Conservation (phyloP, 2,797 vertebrate genomes). For the Rhinoraja longicauda region DNA sequence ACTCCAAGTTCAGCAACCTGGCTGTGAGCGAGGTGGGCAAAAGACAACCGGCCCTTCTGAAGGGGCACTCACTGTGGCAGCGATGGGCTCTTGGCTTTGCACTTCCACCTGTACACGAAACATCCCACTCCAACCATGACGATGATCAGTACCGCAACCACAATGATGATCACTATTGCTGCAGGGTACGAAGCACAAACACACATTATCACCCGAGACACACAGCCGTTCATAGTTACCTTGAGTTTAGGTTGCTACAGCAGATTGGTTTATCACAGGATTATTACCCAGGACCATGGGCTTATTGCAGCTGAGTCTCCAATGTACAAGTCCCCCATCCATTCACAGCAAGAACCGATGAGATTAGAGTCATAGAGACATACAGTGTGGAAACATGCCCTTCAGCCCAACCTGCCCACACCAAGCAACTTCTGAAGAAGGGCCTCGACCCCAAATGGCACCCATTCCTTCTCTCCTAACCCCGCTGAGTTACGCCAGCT, state of each 20-base stretch:
- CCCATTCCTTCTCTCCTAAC: too few relatives aligned
- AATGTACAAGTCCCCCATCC: neutral
- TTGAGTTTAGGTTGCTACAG: neutral
- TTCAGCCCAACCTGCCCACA: too few relatives aligned
- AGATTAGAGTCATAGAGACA: too few relatives aligned
- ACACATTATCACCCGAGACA: neutral
- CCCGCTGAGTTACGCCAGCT: too few relatives aligned
- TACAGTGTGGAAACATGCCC: too few relatives aligned
- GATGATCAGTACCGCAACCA: neutral
- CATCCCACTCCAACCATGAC: neutral
- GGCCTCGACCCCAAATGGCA: too few relatives aligned
- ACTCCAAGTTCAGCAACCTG: neutral
- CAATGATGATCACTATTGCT: neutral
- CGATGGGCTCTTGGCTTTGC: neutral
- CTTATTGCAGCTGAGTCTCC: neutral
- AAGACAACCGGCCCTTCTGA: neutral
- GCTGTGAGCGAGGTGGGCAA: neutral
- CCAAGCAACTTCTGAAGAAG: too few relatives aligned
- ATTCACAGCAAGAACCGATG: too few relatives aligned
- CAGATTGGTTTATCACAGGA: neutral
- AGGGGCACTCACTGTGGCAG: neutral
- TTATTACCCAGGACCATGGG: neutral
- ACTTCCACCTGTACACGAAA: neutral
- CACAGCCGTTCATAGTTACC: neutral
- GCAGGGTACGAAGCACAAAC: neutral